Evolutionary conservation across 2,888 invertebrate species (phyloP).

Genomic region (Keiferia lycopersicella): DNA sequence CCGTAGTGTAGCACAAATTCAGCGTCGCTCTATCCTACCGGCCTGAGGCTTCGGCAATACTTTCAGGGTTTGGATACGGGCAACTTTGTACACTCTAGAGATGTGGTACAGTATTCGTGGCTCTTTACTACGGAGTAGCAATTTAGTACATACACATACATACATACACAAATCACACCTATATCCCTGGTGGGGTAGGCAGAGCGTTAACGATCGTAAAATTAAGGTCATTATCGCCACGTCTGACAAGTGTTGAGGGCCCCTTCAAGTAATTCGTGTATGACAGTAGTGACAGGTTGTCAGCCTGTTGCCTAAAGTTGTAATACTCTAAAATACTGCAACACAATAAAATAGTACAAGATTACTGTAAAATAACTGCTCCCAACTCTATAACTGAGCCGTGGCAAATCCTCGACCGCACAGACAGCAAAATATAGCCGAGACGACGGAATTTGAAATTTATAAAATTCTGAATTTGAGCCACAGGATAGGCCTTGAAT

Average conservation of each 20-base stretch:
- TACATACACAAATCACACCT: no score
- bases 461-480: conserved; percentile 25
- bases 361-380: not conserved
- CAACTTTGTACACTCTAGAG: conserved; percentile 39
- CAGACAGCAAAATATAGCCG: conserved; percentile 27
- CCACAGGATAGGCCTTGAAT: conserved; percentile 22
- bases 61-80: conserved; percentile 44
- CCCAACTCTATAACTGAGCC: not conserved
- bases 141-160: no score
- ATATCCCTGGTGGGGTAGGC: no score
- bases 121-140: not conserved
- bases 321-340: no score
- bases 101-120: not conserved
- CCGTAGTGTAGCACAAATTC: no score
- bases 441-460: conserved; percentile 28
- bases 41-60: conserved; percentile 41
- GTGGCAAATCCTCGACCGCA: conserved; percentile 39
- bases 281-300: no score
- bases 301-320: no score
- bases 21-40: conserved; percentile 42
- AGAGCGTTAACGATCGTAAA: no score
- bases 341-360: not conserved
- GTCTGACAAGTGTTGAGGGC: no score
- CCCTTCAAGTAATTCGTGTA: no score
- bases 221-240: no score